phyloP scores from a whole-genome alignment of 2,888 invertebrate species.

The Drosophila mayaguana region DNA sequence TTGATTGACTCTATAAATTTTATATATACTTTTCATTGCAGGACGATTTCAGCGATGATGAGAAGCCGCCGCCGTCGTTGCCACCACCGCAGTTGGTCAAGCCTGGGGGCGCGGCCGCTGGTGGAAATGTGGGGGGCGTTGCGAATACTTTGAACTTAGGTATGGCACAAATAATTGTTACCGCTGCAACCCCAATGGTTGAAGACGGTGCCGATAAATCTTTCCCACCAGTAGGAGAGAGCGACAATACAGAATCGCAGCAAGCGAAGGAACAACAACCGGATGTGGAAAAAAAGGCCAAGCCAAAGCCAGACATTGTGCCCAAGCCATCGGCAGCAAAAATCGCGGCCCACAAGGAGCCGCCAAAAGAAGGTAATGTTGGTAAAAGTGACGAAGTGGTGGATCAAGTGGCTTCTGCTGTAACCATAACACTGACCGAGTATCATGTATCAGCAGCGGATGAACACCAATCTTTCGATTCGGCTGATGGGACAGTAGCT shows the following conservation, averaged over 20 bases:
- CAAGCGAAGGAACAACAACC: slow-evolving; percentile 40
- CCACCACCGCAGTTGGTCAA: slow-evolving; percentile 73
- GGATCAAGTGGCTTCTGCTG: slow-evolving; percentile 46
- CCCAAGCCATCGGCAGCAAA: slow-evolving; percentile 58
- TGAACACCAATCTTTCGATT: slow-evolving; percentile 72
- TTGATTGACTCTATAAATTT: neutral
- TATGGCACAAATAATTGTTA: slow-evolving; percentile 96
- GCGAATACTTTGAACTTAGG: slow-evolving; percentile 89
- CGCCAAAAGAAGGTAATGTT: slow-evolving; percentile 73
- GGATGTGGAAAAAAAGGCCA: slow-evolving; percentile 48
- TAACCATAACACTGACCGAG: slow-evolving; percentile 68
- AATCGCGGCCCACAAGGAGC: slow-evolving; percentile 38
- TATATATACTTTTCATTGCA: slow-evolving; percentile 44
- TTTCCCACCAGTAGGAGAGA: slow-evolving; percentile 88
- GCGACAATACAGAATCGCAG: slow-evolving; percentile 58
- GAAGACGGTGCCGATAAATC: slow-evolving; percentile 92
- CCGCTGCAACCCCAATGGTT: slow-evolving; percentile 96
- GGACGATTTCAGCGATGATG: slow-evolving; percentile 83
- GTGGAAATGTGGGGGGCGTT: slow-evolving; percentile 43
- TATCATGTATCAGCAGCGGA: slow-evolving; percentile 72
- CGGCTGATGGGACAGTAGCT: slow-evolving; percentile 75
- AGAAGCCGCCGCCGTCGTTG: slow-evolving; percentile 78
- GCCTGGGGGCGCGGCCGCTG: slow-evolving; percentile 37
- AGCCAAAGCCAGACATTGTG: slow-evolving; percentile 69
- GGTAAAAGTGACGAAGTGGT: slow-evolving; percentile 6